Conservation (phyloP, 2,113 vertebrate genomes). For the Silurus asotus region DNA sequence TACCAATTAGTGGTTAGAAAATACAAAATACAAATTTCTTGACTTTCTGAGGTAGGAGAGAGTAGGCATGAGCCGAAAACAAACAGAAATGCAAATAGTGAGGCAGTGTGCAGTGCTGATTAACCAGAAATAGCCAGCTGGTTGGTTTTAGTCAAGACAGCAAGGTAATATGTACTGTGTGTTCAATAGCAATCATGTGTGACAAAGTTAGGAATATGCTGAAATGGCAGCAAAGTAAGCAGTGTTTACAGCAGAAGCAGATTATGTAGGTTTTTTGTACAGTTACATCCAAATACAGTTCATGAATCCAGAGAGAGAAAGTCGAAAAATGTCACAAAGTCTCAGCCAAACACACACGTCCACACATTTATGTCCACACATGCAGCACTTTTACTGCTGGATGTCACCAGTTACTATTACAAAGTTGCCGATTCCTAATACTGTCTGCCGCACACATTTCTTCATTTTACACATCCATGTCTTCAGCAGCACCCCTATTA, state of each 20-base stretch:
- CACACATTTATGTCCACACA: too few relatives aligned
- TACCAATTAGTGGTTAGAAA: neutral
- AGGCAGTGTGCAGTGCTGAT: neutral
- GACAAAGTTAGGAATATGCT: neutral
- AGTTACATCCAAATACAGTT: neutral
- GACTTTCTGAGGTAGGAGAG: neutral
- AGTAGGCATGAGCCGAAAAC: neutral
- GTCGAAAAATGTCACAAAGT: neutral
- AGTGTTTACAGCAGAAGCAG: neutral
- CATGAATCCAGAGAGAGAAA: neutral
- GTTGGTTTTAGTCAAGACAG: neutral
- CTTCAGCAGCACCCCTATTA: too few relatives aligned
- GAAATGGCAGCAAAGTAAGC: neutral
- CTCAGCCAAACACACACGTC: neutral
- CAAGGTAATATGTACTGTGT: neutral
- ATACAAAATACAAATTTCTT: neutral
- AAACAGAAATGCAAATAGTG: neutral
- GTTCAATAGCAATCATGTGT: neutral
- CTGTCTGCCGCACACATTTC: too few relatives aligned
- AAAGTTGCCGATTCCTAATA: too few relatives aligned
- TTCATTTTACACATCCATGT: too few relatives aligned
- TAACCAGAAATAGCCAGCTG: neutral
- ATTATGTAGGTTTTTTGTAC: neutral
- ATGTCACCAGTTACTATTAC: too few relatives aligned
- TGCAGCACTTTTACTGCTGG: too few relatives aligned